phyloP scores from a whole-genome alignment of 2,888 invertebrate species.

The Hypolimnas misippus region DNA sequence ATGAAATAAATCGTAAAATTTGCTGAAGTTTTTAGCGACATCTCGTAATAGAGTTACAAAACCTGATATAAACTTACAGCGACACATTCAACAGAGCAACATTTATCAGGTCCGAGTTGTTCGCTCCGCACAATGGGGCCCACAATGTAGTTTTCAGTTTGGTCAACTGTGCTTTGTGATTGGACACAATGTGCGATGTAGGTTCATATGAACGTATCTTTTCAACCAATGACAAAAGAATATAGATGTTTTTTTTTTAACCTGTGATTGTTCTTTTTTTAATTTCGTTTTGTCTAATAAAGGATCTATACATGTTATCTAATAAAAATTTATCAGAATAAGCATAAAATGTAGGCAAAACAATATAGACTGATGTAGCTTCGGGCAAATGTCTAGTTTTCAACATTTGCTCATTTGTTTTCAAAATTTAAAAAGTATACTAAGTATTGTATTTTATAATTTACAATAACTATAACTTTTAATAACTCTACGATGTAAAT shows the following conservation, averaged over 20 bases:
- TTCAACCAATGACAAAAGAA: slow-evolving; percentile 4
- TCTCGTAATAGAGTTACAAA: neutral
- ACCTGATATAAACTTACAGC: neutral
- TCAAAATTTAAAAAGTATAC: too few relatives aligned
- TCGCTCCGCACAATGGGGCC: slow-evolving; percentile 10
- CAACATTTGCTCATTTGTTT: too few relatives aligned
- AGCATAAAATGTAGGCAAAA: too few relatives aligned
- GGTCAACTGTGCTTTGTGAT: slow-evolving; percentile 39
- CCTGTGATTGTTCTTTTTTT: too few relatives aligned
- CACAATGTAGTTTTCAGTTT: slow-evolving; percentile 41
- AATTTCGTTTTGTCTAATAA: too few relatives aligned
- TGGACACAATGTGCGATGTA: slow-evolving; percentile 22
- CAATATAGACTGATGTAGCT: too few relatives aligned
- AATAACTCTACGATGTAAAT: neutral
- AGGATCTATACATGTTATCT: too few relatives aligned
- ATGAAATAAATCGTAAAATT: neutral
- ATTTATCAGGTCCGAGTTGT: slow-evolving; percentile 32
- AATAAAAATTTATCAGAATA: too few relatives aligned
- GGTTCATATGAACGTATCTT: slow-evolving; percentile 1
- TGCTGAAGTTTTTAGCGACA: neutral
- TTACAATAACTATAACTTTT: too few relatives aligned
- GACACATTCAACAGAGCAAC: slow-evolving; percentile 8
- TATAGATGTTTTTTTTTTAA: neutral
- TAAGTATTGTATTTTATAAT: too few relatives aligned
- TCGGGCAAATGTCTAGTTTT: too few relatives aligned